Evolutionary conservation across 1,140 invertebrate species (phyloP).

Genomic region (Ips nitidus): DNA sequence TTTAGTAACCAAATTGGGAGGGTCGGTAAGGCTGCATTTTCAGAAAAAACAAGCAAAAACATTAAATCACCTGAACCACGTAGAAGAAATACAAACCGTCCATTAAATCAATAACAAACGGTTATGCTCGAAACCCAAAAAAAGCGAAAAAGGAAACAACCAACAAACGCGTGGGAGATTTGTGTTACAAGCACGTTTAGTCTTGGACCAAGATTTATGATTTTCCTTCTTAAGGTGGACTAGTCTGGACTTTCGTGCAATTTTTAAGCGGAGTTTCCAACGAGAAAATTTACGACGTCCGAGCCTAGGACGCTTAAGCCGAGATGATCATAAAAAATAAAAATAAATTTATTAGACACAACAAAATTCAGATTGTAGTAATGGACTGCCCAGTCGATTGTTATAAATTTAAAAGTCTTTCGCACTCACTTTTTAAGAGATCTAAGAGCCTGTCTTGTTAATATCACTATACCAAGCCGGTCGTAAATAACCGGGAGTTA

Average conservation of each 20-base stretch:
- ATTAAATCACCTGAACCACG: too few species aligned
- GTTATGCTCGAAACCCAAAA: too few species aligned
- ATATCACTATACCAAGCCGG: too few species aligned
- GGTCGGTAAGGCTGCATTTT: too few species aligned
- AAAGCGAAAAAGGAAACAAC: constrained; percentile 6
- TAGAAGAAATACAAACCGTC: too few species aligned
- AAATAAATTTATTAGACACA: constrained; percentile 8
- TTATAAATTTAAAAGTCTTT: constrained; percentile 8
- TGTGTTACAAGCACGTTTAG: constrained; percentile 25
- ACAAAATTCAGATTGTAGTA: neutral
- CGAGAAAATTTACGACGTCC: neutral
- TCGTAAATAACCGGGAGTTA: neutral
- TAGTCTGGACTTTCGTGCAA: neutral
- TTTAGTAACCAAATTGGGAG: too few species aligned
- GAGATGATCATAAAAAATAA: neutral
- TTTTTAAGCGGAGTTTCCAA: neutral
- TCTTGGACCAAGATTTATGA: constrained; percentile 21
- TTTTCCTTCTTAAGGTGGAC: constrained; percentile 10
- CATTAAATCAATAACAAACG: too few species aligned
- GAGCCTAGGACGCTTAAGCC: neutral
- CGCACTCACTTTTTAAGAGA: neutral
- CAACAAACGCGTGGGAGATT: constrained; percentile 29
- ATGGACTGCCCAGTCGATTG: neutral
- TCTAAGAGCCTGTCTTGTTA: neutral
- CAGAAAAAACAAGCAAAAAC: too few species aligned